Evolutionary conservation across 2,888 invertebrate genomes (phyloP), one percentile per base, ranked within the genome.

Genomic region (Bombylius major): DNA sequence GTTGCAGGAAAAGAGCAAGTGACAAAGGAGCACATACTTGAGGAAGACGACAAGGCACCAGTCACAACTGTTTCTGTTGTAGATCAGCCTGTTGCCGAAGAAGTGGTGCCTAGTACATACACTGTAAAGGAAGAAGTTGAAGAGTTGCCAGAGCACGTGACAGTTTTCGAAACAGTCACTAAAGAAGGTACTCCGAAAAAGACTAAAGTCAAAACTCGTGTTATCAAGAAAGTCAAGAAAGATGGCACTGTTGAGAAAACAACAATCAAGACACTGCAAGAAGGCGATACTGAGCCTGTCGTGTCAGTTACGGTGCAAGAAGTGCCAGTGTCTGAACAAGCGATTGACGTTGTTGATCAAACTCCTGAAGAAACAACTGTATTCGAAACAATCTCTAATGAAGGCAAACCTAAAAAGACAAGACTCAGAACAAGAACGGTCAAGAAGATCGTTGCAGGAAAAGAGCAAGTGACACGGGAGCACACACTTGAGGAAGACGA

Each of bases 161-260:
- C 69, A 1, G 67, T 68, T 61, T 69, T 75, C 56, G 66, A 66
- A 44, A 71, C 71, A 0, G 60, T 69, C 8, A 51, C 61, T 6
- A 60, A 47, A 50, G 47, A 58, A 12, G 61, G 59, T 5, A 71
- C 69, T 54, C 63, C 68, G 6, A 61, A 61, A 69, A 72, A 59
- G 68, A 70, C 63, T 69, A 70, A 51, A 67, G 68, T 33, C 65
- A 73, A 62, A 56, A 66, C 71, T 67, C 48, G 61, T 67, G 55
- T 67, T 67, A 70, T 62, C 45, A 62, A 63, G 48, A 61, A 70
- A 67, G 64, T 64, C 12, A 62, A 61, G 54, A 67, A 72, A 62
- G 69, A 70, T 23, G 61, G 65, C 6, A 69, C 69, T 4, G 65
- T 66, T 14, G 23, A 23, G 23, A 23, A 23, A 23, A 23, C 23